Base-by-base conservation (phyloP, 2,113 vertebrate genomes). In the Grantiella picta region DNA sequence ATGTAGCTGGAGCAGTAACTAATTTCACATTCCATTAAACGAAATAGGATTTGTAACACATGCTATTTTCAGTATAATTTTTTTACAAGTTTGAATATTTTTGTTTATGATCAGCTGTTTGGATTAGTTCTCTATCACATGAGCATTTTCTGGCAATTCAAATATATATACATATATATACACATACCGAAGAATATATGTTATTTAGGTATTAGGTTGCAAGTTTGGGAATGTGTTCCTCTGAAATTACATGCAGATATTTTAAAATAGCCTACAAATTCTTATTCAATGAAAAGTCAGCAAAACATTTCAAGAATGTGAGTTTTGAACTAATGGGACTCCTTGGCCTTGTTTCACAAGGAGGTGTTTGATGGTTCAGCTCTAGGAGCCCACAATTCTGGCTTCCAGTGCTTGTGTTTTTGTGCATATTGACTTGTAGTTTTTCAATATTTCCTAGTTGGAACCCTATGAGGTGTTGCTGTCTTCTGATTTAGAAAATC, bases 401-500 rank as follows among this genome's bases (percentile, higher is more conserved):
- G 17, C 10, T 93, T 64, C 42, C 8, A 3, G 35, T 71, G 40
- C 25, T 22, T 71, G 35, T 78, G 5, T 40, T 76, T 78, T 27
- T 92, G 28, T 68, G 28, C 10, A 14, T 81, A 50, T 56, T 61
- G 86, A 83, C 0, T 0, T 47, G 23, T 36, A 56, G 15, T 36
- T 89, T 96, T 75, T 8, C 53, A 88, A 77, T 38, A 10, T 77
- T 88, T 89, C 57, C 40, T 96, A 99, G 99, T 11, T 99, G 96
- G 99, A 99, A 27, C 98, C 97, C 28, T 99, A 98, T 72, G 98
- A 98, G 36, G 99, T 99, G 69, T 98, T 16, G 0, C 78, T 99
- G 38, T 91, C 97, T 71, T 82, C 98, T 19, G 99, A 99, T 17
- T 96, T 99, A 65, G 97, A 98, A 90, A 98, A 98, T 90, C 98